phyloP scores from a whole-genome alignment of 2,113 vertebrate species.

The Corythornis madagascariensis region DNA sequence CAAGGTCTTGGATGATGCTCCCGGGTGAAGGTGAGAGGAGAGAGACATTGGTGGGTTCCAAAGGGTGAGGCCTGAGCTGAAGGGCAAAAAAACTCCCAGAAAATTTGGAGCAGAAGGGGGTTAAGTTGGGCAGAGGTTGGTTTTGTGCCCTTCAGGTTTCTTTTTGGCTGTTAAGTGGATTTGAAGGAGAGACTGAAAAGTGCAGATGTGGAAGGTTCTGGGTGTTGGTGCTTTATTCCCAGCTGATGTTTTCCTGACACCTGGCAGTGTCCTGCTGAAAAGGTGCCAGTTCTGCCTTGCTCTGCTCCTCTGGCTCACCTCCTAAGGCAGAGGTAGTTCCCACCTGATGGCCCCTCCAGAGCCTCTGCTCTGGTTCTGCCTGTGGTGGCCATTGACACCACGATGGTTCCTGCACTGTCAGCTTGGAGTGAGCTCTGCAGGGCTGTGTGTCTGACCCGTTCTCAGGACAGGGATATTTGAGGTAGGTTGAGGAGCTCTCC shows the following conservation, averaged over 20 bases:
- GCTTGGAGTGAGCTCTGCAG: background rate
- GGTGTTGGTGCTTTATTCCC: background rate
- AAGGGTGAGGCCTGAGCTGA: background rate
- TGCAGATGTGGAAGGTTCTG: background rate
- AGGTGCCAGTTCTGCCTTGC: background rate
- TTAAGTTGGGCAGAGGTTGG: background rate
- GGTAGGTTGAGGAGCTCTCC: background rate
- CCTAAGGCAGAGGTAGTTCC: background rate
- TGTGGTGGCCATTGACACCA: background rate
- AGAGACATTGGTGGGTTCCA: background rate
- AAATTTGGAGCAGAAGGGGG: background rate
- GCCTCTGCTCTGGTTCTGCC: background rate
- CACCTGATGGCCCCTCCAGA: background rate
- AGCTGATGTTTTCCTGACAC: background rate
- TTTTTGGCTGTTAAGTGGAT: background rate
- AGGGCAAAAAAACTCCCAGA: background rate
- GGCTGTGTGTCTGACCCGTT: rapidly evolving
- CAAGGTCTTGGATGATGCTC: background rate
- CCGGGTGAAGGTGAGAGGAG: background rate
- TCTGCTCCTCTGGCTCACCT: background rate
- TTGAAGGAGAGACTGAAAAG: background rate
- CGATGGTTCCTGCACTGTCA: background rate
- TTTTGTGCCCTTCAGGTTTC: background rate
- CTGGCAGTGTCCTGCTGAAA: background rate
- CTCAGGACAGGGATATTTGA: background rate